A percentile compares a stretch with the other conserved stretches of the same genome.
Evolutionary conservation across 2,797 vertebrate genomes (phyloP).

Genomic region (Acanthurus tractus): DNA sequence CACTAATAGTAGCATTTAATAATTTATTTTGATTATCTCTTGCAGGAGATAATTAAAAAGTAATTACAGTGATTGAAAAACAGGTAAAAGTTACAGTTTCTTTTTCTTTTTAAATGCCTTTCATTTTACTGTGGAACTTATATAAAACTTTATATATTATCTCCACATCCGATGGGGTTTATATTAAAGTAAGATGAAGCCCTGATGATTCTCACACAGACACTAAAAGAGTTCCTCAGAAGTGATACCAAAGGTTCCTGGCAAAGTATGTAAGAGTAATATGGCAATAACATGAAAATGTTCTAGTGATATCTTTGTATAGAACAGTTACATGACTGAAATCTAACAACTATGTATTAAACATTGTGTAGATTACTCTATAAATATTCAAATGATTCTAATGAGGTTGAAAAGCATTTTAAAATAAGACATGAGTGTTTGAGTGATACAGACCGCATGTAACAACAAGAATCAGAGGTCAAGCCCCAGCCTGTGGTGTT

Average conservation of each 20-base stretch:
- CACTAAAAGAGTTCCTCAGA: too few relatives aligned
- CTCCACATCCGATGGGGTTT: neutral
- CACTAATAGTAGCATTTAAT: too few relatives aligned
- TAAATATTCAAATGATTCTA: neutral
- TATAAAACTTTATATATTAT: neutral
- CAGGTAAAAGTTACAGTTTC: neutral
- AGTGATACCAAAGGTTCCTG: too few relatives aligned
- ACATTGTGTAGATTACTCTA: neutral
- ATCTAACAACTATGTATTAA: neutral
- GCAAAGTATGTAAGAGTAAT: neutral
- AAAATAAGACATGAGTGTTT: conserved; percentile 5
- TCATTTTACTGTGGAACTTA: neutral
- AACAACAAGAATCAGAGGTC: conserved; percentile 23
- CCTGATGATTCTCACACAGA: too few relatives aligned
- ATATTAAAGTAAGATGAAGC: too few relatives aligned
- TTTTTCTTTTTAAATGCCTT: neutral
- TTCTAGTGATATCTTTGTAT: neutral
- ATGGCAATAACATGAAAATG: neutral
- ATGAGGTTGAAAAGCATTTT: neutral
- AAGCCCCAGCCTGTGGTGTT: conserved; percentile 2
- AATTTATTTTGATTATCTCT: too few relatives aligned
- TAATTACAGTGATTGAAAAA: neutral
- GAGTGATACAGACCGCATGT: conserved; percentile 6
- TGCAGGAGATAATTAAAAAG: neutral
- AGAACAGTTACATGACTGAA: neutral